Percentiles rank a stretch among this genome's conserved stretches.
These are phyloP conservation scores for Tiliqua scincoides DNA, from an alignment of 2,113 vertebrate genomes.

Conservation along the genomic window DNA sequence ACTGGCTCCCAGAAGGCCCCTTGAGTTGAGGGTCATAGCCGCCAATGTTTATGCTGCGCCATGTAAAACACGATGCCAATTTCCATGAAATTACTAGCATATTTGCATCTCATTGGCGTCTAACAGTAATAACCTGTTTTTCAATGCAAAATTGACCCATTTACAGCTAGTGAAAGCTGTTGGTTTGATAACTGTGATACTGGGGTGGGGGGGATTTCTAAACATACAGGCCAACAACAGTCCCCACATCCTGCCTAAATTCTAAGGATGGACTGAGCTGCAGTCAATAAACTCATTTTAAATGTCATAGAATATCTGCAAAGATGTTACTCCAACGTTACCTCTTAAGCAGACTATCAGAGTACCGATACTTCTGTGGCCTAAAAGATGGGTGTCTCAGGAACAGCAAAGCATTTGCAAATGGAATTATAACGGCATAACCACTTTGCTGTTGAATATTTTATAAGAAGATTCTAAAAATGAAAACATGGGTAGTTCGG, in stretches of 20 bases:
- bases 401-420: not conserved
- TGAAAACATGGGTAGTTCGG: too few species aligned
- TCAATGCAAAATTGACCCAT: not conserved
- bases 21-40: conserved; percentile 3
- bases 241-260: not conserved
- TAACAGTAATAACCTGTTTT: not conserved
- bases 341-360: not conserved
- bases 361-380: not conserved
- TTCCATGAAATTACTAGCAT: conserved; percentile 20
- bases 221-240: not conserved
- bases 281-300: not conserved
- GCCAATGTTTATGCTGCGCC: conserved; percentile 1
- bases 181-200: not conserved
- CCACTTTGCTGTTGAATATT: not conserved
- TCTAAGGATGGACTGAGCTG: not conserved
- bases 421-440: not conserved
- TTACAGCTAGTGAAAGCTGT: not conserved
- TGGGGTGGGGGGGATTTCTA: not conserved
- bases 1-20: not conserved
- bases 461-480: not conserved
- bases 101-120: conserved; percentile 21
- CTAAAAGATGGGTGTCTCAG: not conserved
- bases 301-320: not conserved
- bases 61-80: conserved; percentile 27
- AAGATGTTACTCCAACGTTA: not conserved